These are phyloP conservation scores for Formica exsecta DNA, from an alignment of 1,140 invertebrate genomes.

Conservation along the genomic window DNA sequence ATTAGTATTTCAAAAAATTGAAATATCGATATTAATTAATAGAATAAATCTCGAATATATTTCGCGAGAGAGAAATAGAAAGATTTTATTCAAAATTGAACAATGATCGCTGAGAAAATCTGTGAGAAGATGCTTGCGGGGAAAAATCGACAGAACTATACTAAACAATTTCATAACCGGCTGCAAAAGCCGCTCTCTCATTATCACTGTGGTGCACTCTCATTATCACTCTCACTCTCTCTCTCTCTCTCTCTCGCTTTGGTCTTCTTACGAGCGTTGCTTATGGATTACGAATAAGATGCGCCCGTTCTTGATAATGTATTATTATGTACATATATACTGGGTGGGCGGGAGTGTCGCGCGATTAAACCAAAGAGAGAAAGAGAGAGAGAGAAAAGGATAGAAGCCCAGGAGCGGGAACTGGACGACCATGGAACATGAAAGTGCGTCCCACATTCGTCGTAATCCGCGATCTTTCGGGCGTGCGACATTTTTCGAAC, in stretches of 20 bases:
- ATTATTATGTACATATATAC: background rate
- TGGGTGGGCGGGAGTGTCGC: background rate
- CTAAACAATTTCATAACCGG: background rate
- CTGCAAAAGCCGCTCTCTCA: slow-evolving; percentile 7
- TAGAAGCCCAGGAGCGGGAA: background rate
- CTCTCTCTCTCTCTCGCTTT: background rate
- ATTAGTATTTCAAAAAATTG: background rate
- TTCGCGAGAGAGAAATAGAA: background rate
- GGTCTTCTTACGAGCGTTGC: slow-evolving; percentile 11
- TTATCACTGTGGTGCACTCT: slow-evolving; percentile 13
- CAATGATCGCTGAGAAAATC: background rate
- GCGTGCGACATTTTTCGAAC: slow-evolving; percentile 36
- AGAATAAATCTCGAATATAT: background rate
- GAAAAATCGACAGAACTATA: background rate
- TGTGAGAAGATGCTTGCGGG: background rate
- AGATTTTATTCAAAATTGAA: background rate
- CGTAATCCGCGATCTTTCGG: slow-evolving; percentile 49
- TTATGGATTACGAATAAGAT: background rate
- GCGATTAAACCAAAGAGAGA: background rate
- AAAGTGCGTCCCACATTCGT: slow-evolving; percentile 57
- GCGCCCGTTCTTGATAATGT: background rate
- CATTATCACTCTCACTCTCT: slow-evolving; percentile 32
- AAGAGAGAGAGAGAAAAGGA: background rate
- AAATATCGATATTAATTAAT: background rate
- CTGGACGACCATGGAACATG: slow-evolving; percentile 59